A percentile compares a stretch with the other conserved stretches of the same genome.
phyloP scores from a whole-genome alignment of 2,888 invertebrate genomes.

The Cataglyphis altisquamis region DNA sequence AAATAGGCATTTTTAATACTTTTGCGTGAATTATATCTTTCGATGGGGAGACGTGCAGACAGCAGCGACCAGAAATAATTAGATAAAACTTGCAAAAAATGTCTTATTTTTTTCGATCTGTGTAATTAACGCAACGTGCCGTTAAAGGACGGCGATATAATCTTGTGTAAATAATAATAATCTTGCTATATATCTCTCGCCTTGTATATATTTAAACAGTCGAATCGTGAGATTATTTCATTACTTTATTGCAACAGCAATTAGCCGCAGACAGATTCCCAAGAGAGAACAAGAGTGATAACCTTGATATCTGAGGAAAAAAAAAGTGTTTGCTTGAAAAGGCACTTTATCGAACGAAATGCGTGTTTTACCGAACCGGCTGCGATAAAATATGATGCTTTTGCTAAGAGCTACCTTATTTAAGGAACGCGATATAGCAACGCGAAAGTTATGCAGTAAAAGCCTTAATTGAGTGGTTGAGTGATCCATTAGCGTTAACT shows the following conservation, averaged over 20 bases:
- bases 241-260: slow-evolving; percentile 27
- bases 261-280: slow-evolving; percentile 4
- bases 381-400: slow-evolving; percentile 31
- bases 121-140: neutral
- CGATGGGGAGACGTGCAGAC: too few relatives aligned
- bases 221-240: slow-evolving; percentile 9
- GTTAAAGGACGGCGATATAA: neutral
- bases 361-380: slow-evolving; percentile 11
- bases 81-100: too few relatives aligned
- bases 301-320: slow-evolving; percentile 4
- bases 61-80: too few relatives aligned
- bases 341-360: neutral
- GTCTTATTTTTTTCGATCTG: too few relatives aligned
- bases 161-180: slow-evolving; percentile 14
- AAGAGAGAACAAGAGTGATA: neutral
- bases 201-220: neutral
- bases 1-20: too few relatives aligned
- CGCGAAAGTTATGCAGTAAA: slow-evolving; percentile 1
- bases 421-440: slow-evolving; percentile 9
- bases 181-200: neutral
- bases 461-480: slow-evolving; percentile 27
- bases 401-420: slow-evolving; percentile 25
- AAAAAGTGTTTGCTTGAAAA: slow-evolving; percentile 20
- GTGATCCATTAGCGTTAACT: neutral
- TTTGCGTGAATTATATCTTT: too few relatives aligned